phyloP scores from a whole-genome alignment of 2,113 vertebrate genomes.

The Candoia aspera region DNA sequence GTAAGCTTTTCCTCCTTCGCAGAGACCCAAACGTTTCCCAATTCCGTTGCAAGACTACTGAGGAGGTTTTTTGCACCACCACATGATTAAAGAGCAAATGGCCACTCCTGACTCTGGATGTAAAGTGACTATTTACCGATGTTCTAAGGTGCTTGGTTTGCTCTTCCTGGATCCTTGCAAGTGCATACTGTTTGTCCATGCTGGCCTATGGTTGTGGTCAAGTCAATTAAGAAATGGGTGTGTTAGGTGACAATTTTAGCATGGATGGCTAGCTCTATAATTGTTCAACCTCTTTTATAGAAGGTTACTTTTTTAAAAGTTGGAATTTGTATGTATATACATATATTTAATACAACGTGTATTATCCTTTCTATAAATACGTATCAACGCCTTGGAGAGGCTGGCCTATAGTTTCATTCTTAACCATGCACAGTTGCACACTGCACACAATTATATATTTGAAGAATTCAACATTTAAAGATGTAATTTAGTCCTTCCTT shows the following conservation, averaged over 20 bases:
- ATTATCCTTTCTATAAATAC: conserved; percentile 65
- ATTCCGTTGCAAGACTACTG: conserved; percentile 3
- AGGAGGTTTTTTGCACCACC: not conserved
- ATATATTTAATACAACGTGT: conserved; percentile 61
- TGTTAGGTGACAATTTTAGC: not conserved
- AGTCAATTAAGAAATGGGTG: not conserved
- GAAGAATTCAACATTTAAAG: not conserved
- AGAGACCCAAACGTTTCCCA: not conserved
- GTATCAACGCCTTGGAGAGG: conserved; percentile 22
- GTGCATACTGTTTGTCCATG: not conserved
- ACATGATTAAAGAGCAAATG: not conserved
- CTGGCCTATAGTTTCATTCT: not conserved
- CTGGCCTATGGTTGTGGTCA: conserved; percentile 8
- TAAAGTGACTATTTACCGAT: not conserved
- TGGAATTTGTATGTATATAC: conserved; percentile 64
- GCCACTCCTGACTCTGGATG: not conserved
- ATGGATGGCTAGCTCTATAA: conserved; percentile 20
- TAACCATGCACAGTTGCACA: not conserved
- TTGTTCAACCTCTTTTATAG: conserved; percentile 47
- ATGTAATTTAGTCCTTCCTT: not conserved
- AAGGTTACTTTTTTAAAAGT: conserved; percentile 65
- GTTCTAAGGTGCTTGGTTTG: conserved; percentile 13
- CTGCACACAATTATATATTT: not conserved
- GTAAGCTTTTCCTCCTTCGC: not conserved
- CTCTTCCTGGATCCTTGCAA: not conserved